A percentile compares a stretch with the other conserved stretches of the same genome.
These are phyloP conservation scores for Muntiacus muntjak DNA, from an alignment of 2,113 vertebrate genomes.

Conservation along the genomic window DNA sequence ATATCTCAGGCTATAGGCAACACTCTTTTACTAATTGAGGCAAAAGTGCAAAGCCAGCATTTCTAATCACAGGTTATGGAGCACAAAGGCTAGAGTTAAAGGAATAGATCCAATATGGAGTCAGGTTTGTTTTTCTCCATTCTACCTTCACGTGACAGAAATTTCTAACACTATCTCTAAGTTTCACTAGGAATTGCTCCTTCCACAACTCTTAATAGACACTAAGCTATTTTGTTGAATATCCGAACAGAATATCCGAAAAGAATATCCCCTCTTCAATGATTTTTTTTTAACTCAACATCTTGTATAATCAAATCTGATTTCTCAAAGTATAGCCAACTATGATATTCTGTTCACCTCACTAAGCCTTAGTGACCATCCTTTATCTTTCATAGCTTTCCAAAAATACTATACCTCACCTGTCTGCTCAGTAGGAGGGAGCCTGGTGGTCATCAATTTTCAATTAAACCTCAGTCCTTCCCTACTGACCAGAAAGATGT, in stretches of 20 bases:
- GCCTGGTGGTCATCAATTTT: background rate
- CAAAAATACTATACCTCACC: background rate
- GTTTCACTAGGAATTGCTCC: background rate
- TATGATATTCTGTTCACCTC: background rate
- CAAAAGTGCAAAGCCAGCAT: background rate
- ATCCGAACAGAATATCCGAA: background rate
- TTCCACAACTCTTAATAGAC: background rate
- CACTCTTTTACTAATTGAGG: background rate
- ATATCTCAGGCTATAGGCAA: background rate
- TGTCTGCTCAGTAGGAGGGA: background rate
- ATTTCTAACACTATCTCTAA: background rate
- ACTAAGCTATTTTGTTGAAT: background rate
- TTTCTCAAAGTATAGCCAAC: background rate
- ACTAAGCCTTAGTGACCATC: background rate
- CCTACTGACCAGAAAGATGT: background rate
- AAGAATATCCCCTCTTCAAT: background rate
- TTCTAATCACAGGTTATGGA: background rate
- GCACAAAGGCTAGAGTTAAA: background rate
- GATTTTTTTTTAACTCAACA: background rate
- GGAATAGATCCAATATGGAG: background rate
- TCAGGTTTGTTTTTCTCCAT: background rate
- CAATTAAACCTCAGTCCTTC: background rate
- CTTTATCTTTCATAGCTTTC: background rate
- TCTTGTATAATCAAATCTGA: background rate
- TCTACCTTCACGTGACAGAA: background rate